A percentile compares a stretch with the other conserved stretches of the same genome.
Evolutionary conservation across 2,888 invertebrate species (phyloP).

Genomic region (Aradus depressus): DNA sequence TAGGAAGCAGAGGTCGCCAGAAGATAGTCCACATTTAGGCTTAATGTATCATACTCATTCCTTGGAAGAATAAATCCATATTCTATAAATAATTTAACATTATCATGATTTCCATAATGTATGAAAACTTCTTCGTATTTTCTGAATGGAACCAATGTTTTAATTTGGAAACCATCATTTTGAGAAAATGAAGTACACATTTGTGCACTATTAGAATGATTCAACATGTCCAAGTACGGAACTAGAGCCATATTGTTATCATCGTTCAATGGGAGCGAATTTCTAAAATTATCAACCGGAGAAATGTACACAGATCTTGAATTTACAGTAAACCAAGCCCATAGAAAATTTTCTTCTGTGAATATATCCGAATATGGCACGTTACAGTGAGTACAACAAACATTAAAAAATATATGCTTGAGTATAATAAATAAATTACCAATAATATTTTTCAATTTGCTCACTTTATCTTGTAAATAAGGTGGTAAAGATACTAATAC

Average conservation of each 20-base stretch:
- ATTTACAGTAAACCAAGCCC: conserved; percentile 58
- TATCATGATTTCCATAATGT: conserved; percentile 75
- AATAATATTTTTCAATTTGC: conserved; percentile 8
- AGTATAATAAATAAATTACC: not conserved
- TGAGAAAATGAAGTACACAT: conserved; percentile 41
- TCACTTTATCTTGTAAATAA: conserved; percentile 33
- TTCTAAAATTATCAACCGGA: conserved; percentile 28
- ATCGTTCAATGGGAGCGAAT: conserved; percentile 30
- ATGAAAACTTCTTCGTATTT: conserved; percentile 71
- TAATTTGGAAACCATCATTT: conserved; percentile 43
- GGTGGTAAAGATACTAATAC: conserved; percentile 45
- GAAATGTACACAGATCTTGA: conserved; percentile 62
- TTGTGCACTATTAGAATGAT: conserved; percentile 60
- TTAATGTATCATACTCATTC: conserved; percentile 57
- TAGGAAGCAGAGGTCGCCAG: conserved; percentile 26
- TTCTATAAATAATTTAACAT: conserved; percentile 65
- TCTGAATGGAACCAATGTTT: conserved; percentile 43
- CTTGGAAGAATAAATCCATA: conserved; percentile 70
- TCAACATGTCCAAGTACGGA: conserved; percentile 82
- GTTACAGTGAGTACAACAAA: conserved; percentile 38
- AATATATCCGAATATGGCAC: conserved; percentile 41
- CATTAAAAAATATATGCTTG: conserved; percentile 3
- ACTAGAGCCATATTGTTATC: conserved; percentile 54
- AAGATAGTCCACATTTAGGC: conserved; percentile 47
- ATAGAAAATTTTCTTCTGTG: conserved; percentile 49